phyloP scores from a whole-genome alignment of 2,797 vertebrate species.

The Serranus cabrilla region DNA sequence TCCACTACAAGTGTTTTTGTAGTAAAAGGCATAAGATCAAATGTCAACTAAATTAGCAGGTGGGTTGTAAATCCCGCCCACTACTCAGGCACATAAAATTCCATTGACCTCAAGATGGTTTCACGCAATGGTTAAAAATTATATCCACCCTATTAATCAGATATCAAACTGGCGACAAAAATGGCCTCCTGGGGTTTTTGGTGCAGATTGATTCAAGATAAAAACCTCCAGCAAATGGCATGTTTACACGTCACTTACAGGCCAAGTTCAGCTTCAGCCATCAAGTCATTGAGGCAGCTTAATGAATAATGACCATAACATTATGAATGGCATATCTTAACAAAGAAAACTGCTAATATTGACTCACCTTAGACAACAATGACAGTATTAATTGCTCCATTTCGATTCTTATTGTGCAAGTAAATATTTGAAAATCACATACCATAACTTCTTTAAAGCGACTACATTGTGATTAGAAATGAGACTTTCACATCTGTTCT shows the following conservation, averaged over 20 bases:
- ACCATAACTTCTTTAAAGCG: neutral
- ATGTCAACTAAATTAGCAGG: too few species aligned
- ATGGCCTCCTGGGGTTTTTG: neutral
- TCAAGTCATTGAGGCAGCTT: neutral
- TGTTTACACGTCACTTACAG: neutral
- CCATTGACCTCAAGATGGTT: neutral
- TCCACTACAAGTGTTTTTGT: too few species aligned
- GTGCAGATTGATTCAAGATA: neutral
- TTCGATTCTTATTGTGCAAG: slow-evolving; percentile 12
- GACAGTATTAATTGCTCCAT: neutral
- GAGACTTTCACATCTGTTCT: neutral
- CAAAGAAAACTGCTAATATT: slow-evolving; percentile 40
- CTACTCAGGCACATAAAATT: too few species aligned
- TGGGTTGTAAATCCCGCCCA: too few species aligned
- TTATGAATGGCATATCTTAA: neutral
- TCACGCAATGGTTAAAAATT: neutral
- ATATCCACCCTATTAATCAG: neutral
- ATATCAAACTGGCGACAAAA: neutral
- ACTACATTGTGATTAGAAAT: neutral
- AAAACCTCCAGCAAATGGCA: slow-evolving; percentile 2
- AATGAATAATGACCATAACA: neutral
- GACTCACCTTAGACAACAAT: slow-evolving; percentile 12
- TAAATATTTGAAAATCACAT: slow-evolving; percentile 41
- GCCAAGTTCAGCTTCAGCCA: neutral
- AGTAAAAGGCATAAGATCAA: too few species aligned